Conservation (phyloP, 2,888 invertebrate species). For the Lamproptera curius region DNA sequence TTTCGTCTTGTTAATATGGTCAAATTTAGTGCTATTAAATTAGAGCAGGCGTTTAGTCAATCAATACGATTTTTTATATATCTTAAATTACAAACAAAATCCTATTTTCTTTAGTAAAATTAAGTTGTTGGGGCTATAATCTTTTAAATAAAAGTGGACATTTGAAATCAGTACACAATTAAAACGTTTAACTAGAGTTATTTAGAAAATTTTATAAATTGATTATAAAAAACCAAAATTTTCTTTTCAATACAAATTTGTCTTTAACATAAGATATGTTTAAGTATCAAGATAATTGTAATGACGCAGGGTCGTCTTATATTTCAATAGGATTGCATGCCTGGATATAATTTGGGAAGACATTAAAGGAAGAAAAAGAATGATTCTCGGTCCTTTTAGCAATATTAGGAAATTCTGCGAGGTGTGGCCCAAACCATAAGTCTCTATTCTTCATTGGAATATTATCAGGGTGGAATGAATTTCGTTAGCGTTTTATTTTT, state of each 20-base stretch:
- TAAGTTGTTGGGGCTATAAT: too few relatives aligned
- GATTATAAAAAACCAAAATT: too few relatives aligned
- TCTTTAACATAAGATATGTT: background rate
- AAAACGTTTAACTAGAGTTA: too few relatives aligned
- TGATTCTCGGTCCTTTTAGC: slow-evolving; percentile 55
- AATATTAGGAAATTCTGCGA: slow-evolving; percentile 61
- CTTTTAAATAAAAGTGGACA: too few relatives aligned
- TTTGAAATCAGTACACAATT: too few relatives aligned
- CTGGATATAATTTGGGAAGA: slow-evolving; percentile 65
- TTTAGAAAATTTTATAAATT: too few relatives aligned
- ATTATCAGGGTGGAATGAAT: slow-evolving; percentile 52
- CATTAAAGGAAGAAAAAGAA: slow-evolving; percentile 65
- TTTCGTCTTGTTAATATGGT: too few relatives aligned
- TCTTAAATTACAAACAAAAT: too few relatives aligned
- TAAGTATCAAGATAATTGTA: background rate
- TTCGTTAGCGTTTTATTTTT: slow-evolving; percentile 53
- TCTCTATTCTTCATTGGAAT: slow-evolving; percentile 46
- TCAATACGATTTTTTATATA: too few relatives aligned
- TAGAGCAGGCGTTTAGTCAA: too few relatives aligned
- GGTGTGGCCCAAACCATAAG: slow-evolving; percentile 55
- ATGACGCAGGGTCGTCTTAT: slow-evolving; percentile 20
- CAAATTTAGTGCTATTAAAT: too few relatives aligned
- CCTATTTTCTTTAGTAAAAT: too few relatives aligned
- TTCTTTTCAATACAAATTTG: background rate
- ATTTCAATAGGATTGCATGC: slow-evolving; percentile 63